Percentiles rank a stretch among this genome's conserved stretches.
These are phyloP conservation scores for Oreocharis arfaki DNA, from an alignment of 2,113 vertebrate genomes.

Conservation along the genomic window DNA sequence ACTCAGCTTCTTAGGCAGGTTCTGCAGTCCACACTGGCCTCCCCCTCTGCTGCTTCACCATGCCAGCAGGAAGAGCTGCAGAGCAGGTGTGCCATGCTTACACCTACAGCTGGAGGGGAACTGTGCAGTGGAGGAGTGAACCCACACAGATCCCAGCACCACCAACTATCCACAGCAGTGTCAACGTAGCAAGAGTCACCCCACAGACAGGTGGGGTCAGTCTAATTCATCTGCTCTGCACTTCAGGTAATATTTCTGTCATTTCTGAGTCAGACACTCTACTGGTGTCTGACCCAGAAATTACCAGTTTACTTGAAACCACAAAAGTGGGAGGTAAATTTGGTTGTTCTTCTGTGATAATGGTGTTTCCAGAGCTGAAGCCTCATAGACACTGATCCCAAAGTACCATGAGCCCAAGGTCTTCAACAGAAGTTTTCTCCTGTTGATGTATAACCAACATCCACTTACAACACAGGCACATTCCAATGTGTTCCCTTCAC, in stretches of 20 bases:
- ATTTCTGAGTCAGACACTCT: neutral
- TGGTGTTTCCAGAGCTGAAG: neutral
- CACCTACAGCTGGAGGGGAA: neutral
- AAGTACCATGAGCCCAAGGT: neutral
- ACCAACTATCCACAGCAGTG: neutral
- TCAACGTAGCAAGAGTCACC: neutral
- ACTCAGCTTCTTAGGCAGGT: neutral
- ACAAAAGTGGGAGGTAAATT: neutral
- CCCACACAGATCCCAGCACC: neutral
- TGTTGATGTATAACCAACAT: neutral
- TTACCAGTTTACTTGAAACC: neutral
- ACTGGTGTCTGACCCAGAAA: neutral
- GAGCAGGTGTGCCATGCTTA: neutral
- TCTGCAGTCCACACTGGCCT: neutral
- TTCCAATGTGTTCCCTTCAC: neutral
- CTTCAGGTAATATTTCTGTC: neutral
- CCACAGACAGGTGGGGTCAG: neutral
- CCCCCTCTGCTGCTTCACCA: neutral
- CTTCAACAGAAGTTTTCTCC: neutral
- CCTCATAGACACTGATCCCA: neutral
- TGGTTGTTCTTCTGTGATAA: neutral
- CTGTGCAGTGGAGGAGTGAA: neutral
- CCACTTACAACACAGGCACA: neutral
- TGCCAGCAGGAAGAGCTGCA: neutral
- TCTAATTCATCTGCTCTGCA: neutral